Base-by-base conservation (phyloP, 2,113 vertebrate genomes). In the Heteronetta atricapilla region DNA sequence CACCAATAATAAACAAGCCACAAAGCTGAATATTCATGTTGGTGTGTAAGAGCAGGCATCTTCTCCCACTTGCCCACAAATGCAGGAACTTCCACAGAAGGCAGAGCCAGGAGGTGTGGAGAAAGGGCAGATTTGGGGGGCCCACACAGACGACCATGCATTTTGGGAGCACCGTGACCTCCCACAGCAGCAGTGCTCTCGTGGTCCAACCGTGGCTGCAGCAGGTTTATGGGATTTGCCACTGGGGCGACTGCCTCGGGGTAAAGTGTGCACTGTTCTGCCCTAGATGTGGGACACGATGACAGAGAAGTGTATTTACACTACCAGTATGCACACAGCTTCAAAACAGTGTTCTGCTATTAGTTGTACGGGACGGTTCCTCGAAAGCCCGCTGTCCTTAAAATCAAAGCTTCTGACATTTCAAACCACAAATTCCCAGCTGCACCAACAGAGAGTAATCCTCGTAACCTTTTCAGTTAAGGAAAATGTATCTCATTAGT, bases 41-140 rank as follows among this genome's bases (percentile, higher is more conserved):
- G 28, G 23, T 0, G 0, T 6, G 13, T 12, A 66, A 56, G 28
- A 82, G 34, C 29, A 76, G 59, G 48, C 60, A 44, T 26, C 59
- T 10, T 40, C 53, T 50, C 46, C 29, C 29, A 17, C 21, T 38
- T 75, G 34, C 5, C 58, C 67, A 11, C 3, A 0, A 67, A 34
- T 4, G n/a, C 5, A 59, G 19, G 1, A 0, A 0, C 33, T 75
- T 64, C 34, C 42, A 81, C 33, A 20, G 50, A 53, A 64, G 79
- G 44, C 15, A 53, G 73, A 92, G 36, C 12, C 50, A 69, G 48
- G 40, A 3, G 9, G 2, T 13, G 13, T 22, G 50, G 8, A 59
- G 40, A 80, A 81, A 17, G 31, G n/a, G 20, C 18, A 75, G 58
- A 31, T 21, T 3, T 58, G 12, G 4, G 23, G 46, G 21, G 3